Evolutionary conservation across 2,113 vertebrate species (phyloP).

Genomic region (Forbesichthys agassizii): DNA sequence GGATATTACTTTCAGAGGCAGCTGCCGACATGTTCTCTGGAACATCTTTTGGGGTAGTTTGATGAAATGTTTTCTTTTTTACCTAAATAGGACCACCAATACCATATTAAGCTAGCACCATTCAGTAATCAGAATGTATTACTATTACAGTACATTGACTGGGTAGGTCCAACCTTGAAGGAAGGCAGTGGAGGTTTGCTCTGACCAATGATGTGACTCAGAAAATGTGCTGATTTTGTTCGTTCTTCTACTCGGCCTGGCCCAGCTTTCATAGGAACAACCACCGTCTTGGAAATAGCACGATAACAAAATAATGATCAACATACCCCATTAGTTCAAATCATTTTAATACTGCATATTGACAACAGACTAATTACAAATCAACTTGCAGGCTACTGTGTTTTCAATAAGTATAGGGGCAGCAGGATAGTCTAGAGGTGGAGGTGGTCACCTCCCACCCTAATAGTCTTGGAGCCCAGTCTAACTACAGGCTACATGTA

Average conservation of each 20-base stretch:
- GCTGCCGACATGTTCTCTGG: constrained; percentile 76
- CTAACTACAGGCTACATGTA: too few relatives aligned
- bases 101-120: background rate
- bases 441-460: too few relatives aligned
- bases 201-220: constrained; percentile 75
- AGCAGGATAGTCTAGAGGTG: too few relatives aligned
- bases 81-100: constrained; percentile 69
- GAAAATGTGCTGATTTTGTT: constrained; percentile 79
- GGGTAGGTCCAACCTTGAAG: constrained; percentile 83
- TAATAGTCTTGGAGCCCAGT: too few relatives aligned
- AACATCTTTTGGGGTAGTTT: constrained; percentile 74
- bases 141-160: background rate
- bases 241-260: constrained; percentile 79
- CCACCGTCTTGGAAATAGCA: constrained; percentile 72
- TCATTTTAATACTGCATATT: background rate
- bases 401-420: too few relatives aligned
- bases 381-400: too few relatives aligned
- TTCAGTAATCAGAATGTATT: constrained; percentile 2
- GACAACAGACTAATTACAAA: too few relatives aligned
- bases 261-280: constrained; percentile 82
- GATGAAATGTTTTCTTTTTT: constrained; percentile 85
- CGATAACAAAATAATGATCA: background rate
- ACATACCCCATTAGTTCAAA: background rate
- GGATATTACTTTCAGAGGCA: constrained; percentile 78
- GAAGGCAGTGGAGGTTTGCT: constrained; percentile 87